These are phyloP conservation scores for Zaprionus camerounensis DNA, from an alignment of 1,140 invertebrate species.

Conservation along the genomic window DNA sequence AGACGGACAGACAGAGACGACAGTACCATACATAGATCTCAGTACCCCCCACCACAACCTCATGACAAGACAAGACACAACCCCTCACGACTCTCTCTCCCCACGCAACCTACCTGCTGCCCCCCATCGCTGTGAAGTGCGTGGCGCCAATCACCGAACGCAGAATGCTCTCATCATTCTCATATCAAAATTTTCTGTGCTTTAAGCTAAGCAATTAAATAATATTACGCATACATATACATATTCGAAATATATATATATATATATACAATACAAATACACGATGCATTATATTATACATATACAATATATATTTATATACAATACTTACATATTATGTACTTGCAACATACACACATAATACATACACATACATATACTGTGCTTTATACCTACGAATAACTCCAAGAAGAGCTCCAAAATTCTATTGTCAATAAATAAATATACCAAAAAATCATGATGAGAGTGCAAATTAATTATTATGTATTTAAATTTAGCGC, in stretches of 20 bases:
- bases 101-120: neutral
- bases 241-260: constrained; percentile 57
- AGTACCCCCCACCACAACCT: constrained; percentile 3
- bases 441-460: constrained; percentile 87
- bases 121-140: constrained; percentile 14
- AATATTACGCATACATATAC: constrained; percentile 59
- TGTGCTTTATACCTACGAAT: constrained; percentile 74
- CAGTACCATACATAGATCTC: constrained; percentile 4
- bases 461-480: neutral
- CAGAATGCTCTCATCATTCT: constrained; percentile 67
- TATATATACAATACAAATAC: constrained; percentile 50
- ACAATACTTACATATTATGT: constrained; percentile 60
- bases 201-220: constrained; percentile 79
- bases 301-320: constrained; percentile 61
- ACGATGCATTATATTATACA: constrained; percentile 43
- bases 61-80: neutral
- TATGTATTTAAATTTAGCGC: neutral
- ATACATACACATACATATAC: constrained; percentile 44
- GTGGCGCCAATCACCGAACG: constrained; percentile 48
- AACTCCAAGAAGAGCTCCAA: constrained; percentile 65
- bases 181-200: constrained; percentile 81
- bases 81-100: neutral
- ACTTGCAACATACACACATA: constrained; percentile 34
- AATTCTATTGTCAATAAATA: constrained; percentile 75
- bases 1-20: neutral